A percentile compares a stretch with the other conserved stretches of the same genome.
phyloP scores from a whole-genome alignment of 2,113 vertebrate genomes.

The Paratilapia polleni region DNA sequence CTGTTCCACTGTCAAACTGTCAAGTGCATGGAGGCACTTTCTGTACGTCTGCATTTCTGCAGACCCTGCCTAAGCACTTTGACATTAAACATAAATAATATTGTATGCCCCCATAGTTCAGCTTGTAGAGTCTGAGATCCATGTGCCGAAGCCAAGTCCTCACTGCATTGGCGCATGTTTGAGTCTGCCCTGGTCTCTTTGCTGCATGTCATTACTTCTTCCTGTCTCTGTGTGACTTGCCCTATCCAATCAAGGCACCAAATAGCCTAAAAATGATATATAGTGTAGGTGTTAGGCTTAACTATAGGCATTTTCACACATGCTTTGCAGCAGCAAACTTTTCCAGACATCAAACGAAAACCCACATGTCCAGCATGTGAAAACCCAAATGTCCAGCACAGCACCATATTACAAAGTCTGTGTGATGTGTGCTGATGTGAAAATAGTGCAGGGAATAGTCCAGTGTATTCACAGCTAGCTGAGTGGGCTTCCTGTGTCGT shows the following conservation, averaged over 20 bases:
- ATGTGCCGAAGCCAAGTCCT: background rate
- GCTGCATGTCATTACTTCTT: background rate
- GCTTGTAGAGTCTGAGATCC: background rate
- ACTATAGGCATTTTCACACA: background rate
- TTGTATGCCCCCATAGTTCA: background rate
- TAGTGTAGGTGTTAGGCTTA: background rate
- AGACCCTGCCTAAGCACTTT: background rate
- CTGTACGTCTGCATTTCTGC: background rate
- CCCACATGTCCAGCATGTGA: background rate
- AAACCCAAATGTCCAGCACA: background rate
- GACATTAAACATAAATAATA: background rate
- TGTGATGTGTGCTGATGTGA: background rate
- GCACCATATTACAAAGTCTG: background rate
- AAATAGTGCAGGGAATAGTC: slow-evolving; percentile 1
- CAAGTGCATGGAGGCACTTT: background rate
- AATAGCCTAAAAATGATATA: background rate
- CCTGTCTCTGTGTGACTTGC: background rate
- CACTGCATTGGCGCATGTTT: background rate
- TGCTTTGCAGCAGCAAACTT: background rate
- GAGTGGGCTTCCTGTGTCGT: background rate
- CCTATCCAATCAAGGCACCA: background rate
- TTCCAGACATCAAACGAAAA: background rate
- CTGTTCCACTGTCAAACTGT: background rate
- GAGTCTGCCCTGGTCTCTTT: background rate
- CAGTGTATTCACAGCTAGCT: background rate